These are phyloP conservation scores for Phengaris alcon DNA, from an alignment of 2,888 invertebrate species.

Conservation along the genomic window DNA sequence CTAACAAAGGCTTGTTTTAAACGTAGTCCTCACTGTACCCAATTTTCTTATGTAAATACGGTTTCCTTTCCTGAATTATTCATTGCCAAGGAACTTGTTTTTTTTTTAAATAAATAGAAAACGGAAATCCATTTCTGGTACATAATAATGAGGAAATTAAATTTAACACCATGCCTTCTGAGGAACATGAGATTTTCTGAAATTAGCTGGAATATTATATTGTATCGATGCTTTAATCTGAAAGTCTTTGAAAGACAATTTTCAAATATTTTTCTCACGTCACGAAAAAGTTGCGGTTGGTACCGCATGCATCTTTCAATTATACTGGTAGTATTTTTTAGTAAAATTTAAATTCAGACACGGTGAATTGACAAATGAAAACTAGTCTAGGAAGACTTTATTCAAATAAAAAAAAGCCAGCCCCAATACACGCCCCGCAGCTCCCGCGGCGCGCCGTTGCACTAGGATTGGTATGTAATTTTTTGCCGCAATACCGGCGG, in stretches of 20 bases:
- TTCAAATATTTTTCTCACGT: no score
- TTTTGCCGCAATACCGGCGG: no score
- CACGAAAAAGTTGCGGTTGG: no score
- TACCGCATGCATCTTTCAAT: no score
- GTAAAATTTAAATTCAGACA: no score
- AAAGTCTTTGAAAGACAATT: background rate
- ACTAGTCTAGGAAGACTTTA: no score
- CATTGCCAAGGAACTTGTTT: slow-evolving; percentile 48
- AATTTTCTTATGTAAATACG: slow-evolving; percentile 79
- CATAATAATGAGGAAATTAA: slow-evolving; percentile 59
- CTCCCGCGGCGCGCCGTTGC: no score
- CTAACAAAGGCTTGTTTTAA: slow-evolving; percentile 19
- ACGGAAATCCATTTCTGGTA: slow-evolving; percentile 47
- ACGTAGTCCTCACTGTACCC: slow-evolving; percentile 50
- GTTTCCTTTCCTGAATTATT: slow-evolving; percentile 76
- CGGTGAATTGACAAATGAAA: no score
- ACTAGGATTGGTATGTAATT: no score
- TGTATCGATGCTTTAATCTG: background rate
- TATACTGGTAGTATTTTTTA: no score
- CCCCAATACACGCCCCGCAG: no score
- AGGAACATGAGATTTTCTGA: background rate
- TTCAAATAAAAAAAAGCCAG: no score
- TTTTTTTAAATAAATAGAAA: slow-evolving; percentile 71
- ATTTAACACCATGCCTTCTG: background rate
- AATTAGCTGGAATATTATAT: background rate